Evolutionary conservation across 2,113 vertebrate genomes (phyloP), one percentile per base, ranked within the genome.

Genomic region (Pelvicachromis taeniatus): DNA sequence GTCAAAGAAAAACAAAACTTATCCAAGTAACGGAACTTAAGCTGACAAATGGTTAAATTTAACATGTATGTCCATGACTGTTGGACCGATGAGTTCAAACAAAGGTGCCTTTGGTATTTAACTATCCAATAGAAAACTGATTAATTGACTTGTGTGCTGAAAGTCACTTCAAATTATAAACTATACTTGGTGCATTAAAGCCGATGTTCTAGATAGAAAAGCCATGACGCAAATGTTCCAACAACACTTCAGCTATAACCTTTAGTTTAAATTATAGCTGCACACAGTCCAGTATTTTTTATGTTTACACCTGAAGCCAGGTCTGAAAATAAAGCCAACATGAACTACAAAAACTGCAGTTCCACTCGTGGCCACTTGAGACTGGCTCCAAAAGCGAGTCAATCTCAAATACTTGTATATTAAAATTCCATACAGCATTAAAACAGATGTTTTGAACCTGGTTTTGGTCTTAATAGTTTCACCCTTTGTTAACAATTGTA

Each of bases 401-500:
- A 38, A 3, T 38, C 59, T 38, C 0, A 0, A 13, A n/a, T 38
- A 1, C 38, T 63, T 13, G 1, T 0, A 63, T 63, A 35, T 61
- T 61, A 63, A 63, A 33, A 7, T 38, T 63, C 59, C 59, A 0
- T 0, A 38, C 4, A 63, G 59, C 2, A n/a, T 63, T 63, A 63
- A n/a, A 63, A 63, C 19, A 3, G 10, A 33, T 33, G 5, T 63
- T 63, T 38, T 63, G 59, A 63, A n/a, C 1, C 59, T 38, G 10
- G 17, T 38, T 63, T 63, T 63, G 33, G 1, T 38, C 19, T 63
- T 0, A 4, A n/a, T 63, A 0, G 59, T 63, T 63, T 63, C 31
- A 63, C 31, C 31, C 17, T 4, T 63, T 0, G 0, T 63, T 35
- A 0, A 63, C 0, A 61, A 19, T n/a, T 63, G 0, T 63, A 4